Percentiles rank a stretch among this genome's conserved stretches.
Evolutionary conservation across 2,888 invertebrate genomes (phyloP).

Genomic region (Pristionchus maxplancki): DNA sequence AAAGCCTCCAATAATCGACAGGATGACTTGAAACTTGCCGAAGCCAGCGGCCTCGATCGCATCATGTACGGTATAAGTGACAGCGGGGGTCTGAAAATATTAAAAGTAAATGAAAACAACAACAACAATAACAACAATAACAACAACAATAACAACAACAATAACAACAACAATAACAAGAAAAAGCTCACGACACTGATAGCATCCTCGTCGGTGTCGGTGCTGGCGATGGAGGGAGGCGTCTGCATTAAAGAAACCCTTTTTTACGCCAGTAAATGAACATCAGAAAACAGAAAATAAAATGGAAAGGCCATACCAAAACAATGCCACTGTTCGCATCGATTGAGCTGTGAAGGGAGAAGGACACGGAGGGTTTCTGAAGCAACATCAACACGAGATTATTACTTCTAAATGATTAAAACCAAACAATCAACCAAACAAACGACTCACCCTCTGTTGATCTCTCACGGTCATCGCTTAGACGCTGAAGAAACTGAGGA

Average conservation of each 20-base stretch:
- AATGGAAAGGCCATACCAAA: not conserved
- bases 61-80: conserved; percentile 78
- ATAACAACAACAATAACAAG: no score
- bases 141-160: no score
- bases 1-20: conserved; percentile 79
- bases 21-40: conserved; percentile 79
- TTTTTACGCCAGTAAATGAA: no score
- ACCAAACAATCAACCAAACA: no score
- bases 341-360: not conserved
- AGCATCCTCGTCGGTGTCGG: not conserved
- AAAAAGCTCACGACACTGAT: not conserved
- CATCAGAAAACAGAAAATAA: not conserved
- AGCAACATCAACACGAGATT: no score
- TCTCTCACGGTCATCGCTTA: not conserved
- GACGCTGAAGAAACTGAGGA: not conserved
- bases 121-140: no score
- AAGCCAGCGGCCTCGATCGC: conserved; percentile 80
- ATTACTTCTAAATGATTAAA: no score
- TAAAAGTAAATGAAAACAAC: no score
- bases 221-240: not conserved
- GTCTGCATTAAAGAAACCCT: no score
- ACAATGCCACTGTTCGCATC: not conserved
- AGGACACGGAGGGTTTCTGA: not conserved
- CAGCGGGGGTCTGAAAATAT: conserved; percentile 45
- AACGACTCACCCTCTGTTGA: not conserved